Conservation (phyloP, 2,797 vertebrate species). For the Lithobates sylvaticus region DNA sequence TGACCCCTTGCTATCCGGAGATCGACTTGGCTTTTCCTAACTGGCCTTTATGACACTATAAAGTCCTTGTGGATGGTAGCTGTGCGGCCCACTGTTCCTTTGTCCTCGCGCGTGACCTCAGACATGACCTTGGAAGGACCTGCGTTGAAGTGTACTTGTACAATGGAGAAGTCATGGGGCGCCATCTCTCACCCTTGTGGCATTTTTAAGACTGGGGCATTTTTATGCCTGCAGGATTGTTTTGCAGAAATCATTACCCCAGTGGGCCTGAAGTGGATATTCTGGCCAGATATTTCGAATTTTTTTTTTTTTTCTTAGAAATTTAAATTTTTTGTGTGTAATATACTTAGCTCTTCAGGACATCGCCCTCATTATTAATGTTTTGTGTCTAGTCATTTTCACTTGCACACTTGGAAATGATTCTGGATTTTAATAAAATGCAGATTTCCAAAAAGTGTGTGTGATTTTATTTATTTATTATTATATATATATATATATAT, state of each 20-base stretch:
- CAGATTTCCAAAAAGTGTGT: too few relatives aligned
- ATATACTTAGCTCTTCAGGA: too few relatives aligned
- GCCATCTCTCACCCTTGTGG: slow-evolving; percentile 27
- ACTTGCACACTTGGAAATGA: too few relatives aligned
- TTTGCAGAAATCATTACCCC: neutral
- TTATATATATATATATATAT: too few relatives aligned
- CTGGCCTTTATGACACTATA: slow-evolving; percentile 21
- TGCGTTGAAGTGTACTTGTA: slow-evolving; percentile 28
- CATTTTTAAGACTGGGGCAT: slow-evolving; percentile 51
- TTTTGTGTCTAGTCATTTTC: too few relatives aligned
- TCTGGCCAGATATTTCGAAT: neutral
- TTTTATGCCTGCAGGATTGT: slow-evolving; percentile 34
- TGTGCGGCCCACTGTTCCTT: slow-evolving; percentile 12
- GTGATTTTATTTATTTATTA: too few relatives aligned
- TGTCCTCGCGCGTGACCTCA: slow-evolving; percentile 39
- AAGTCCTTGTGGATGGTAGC: slow-evolving; percentile 18
- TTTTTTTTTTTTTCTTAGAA: neutral
- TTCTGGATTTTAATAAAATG: too few relatives aligned
- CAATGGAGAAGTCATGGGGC: slow-evolving; percentile 40
- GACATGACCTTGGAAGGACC: slow-evolving; percentile 55
- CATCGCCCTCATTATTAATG: too few relatives aligned
- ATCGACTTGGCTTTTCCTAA: slow-evolving; percentile 21
- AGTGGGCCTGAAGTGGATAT: neutral
- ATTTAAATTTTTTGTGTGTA: neutral
- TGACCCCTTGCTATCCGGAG: slow-evolving; percentile 31